Evolutionary conservation across 37 sponge, comb jelly and placozoan genomes (phyloP), one percentile per base, ranked within the genome.

Genomic region (Lycopodina hypogea): DNA sequence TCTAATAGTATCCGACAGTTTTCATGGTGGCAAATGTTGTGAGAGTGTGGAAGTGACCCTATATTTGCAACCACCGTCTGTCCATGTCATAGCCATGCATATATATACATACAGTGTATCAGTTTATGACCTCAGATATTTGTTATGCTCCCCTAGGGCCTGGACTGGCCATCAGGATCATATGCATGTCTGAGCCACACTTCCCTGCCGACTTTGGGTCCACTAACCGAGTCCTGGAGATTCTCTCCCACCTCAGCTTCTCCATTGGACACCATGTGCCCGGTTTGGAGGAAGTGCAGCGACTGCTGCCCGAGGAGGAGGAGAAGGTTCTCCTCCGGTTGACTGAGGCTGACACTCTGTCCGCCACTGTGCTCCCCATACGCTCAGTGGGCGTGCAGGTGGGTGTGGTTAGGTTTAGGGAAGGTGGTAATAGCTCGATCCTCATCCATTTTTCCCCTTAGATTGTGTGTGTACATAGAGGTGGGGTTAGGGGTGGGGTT

Each of bases 321-420:
- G 26, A 69, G 56, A 81, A 74, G 35, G 71, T 89, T 60, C 88
- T 96, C 22, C 30, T 74, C 56, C 66, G 62, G 17, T 26, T 96
- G 22, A 90, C 75, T 18, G 73, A 58, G 57, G 41, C 71, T n/a
- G 26, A 38, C 56, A 18, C 18, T 23, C 40, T 90, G 35, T 87
- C 58, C 38, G 84, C 86, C 38, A 83, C 81, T 17, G 64, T 96
- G 17, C 81, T 96, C 15, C 96, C 96, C 22, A 83, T 96, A 7
- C 69, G 78, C 38, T 68, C 90, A 0, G 96, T 96, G 0, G 96
- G 96, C 26, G 95, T 94, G 4, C 93, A 92, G 88, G 93, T 92
- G 69, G 6, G 38, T 56, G 69, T 40, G 40, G 48, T n/a, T 3
- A 52, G 42, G 39, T 51, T 51, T 24, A 21, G 30, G 18, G 37